Evolutionary conservation across 2,888 invertebrate species (phyloP), one percentile per base, ranked within the genome.

Genomic region (Abscondita cerata): DNA sequence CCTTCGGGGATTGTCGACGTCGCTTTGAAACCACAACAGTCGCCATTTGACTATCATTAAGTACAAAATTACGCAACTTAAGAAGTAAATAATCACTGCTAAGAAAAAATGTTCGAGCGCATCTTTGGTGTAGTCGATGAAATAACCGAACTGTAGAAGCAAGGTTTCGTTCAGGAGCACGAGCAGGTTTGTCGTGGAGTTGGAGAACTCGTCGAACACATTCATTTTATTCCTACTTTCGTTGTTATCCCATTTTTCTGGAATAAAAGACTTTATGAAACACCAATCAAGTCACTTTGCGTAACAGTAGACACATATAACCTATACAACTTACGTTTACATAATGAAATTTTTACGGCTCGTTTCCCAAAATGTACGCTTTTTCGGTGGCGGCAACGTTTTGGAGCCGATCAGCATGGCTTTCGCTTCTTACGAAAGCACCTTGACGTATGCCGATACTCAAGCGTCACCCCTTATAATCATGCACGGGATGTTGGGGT

Each of bases 401-500:
- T 31, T 31, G 16, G 51, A 51, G 3, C 15, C 31, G 11, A 34
- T 51, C 9, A 15, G 13, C n/a, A 51, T 51, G 51, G 31, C 51
- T 5, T 54, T 54, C 18, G 46, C 44, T 34, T 54, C 51, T 16
- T 34, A 51, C n/a, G 34, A 51, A 18, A 51, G 16, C 11, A 33
- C 15, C 12, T 33, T 34, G 15, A 51, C 16, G 8, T 34, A 51
- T 13, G 8, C 9, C 1, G n/a, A 18, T 4, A 11, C 5, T 11
- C 15, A 16, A 13, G 33, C 48, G 15, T 11, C 38, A 73, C 93
- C 95, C 11, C 78, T 96, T 48, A 81, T 96, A 4, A 89, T 96
- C 6, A 85, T 92, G 76, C 97, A 97, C 76, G 96, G 95, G 0
- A 81, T 97, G 11, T 86, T 98, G 68, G 95, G 96, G 0, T 89